phyloP scores from a whole-genome alignment of 1,140 invertebrate genomes.

The Euwallacea fornicatus region DNA sequence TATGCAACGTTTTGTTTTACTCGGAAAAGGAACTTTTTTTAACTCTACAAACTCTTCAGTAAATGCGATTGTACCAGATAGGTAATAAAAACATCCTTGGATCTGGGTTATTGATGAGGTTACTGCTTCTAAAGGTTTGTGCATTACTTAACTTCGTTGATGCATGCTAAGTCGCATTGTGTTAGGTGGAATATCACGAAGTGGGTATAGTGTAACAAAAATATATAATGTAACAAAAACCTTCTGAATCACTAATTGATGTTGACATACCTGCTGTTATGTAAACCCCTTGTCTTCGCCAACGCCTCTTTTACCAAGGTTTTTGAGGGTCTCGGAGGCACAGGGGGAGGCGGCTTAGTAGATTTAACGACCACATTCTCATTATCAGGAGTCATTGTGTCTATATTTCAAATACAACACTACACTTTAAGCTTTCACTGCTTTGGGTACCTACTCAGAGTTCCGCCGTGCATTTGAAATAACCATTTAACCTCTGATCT shows the following conservation, averaged over 20 bases:
- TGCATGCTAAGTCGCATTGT: background rate
- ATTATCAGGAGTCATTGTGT: constrained; percentile 23
- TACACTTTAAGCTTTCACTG: constrained; percentile 3
- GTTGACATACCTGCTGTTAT: too few relatives aligned
- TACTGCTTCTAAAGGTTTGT: constrained; percentile 1
- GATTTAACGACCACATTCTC: constrained; percentile 36
- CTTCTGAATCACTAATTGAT: too few relatives aligned
- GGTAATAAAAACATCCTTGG: too few relatives aligned
- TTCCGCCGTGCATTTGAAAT: background rate
- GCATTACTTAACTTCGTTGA: background rate
- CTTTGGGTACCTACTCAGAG: background rate
- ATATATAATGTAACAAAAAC: too few relatives aligned
- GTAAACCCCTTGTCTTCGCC: constrained; percentile 58
- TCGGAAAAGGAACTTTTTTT: too few relatives aligned
- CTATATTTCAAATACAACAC: constrained; percentile 10
- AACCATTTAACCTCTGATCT: constrained; percentile 14
- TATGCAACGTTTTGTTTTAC: too few relatives aligned
- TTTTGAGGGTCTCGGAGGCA: constrained; percentile 71
- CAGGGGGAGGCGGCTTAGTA: constrained; percentile 64
- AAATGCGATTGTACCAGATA: too few relatives aligned
- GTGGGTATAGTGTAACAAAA: too few relatives aligned
- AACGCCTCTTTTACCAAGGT: constrained; percentile 69
- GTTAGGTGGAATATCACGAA: background rate
- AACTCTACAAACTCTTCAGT: too few relatives aligned
- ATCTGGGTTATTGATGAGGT: background rate